Evolutionary conservation across 2,113 vertebrate species (phyloP), one percentile per base, ranked within the genome.

Genomic region (Varanus salvator): DNA sequence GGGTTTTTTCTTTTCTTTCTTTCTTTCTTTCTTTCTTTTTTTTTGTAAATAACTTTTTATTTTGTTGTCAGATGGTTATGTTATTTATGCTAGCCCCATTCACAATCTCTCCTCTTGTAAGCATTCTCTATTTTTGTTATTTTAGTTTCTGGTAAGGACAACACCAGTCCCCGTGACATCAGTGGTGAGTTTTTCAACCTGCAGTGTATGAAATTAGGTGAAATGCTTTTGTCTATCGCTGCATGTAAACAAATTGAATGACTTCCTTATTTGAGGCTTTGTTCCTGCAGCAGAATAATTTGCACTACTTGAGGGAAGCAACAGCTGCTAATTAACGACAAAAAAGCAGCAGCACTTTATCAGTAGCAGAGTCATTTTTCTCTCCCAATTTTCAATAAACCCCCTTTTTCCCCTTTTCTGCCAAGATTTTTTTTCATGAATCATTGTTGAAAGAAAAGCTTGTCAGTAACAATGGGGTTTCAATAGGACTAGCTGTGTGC

Each of bases 221-320:
- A 95, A 96, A 90, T 93, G 90, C 92, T 90, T 94, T 93, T 87
- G 91, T 93, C 91, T 96, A 80, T 88, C 66, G 0, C 93, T 94
- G 93, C 94, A 90, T 94, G 94, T 94, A 96, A 96, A 95, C 93
- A 95, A 91, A 92, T 89, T 92, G 88, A 92, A 90, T 92, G 92
- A 92, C 90, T 94, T 93, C 92, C 92, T 94, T 91, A 95, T 93
- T 93, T 92, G 84, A 94, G 86, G 93, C 90, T 95, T 93, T 93
- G 83, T 91, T 93, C 86, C 71, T 91, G 48, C 80, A 94, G 88
- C 93, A 91, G 91, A 93, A 95, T 95, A 95, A 96, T 92, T 95
- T 83, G 89, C 91, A 90, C 90, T 91, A 89, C 92, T 92, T 93
- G 69, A 91, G 92, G 95, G 91, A 95, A 93, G 92, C 92, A 90